Percentiles rank a stretch among this genome's conserved stretches.
phyloP scores from a whole-genome alignment of 2,113 vertebrate species.

The Toxostoma redivivum region DNA sequence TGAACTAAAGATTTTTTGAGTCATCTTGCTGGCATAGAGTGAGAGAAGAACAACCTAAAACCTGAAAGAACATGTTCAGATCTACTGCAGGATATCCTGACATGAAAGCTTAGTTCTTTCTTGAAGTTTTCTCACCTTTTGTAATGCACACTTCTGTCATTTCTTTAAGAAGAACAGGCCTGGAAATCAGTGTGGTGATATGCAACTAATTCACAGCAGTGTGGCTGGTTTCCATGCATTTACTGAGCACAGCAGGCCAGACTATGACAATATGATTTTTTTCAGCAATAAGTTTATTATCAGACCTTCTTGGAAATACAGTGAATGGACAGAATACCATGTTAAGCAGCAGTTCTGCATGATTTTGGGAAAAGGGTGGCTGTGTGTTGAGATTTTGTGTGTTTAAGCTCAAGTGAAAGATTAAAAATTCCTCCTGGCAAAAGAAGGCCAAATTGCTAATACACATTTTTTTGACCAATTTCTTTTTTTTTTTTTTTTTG shows the following conservation, averaged over 20 bases:
- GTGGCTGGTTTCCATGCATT: neutral
- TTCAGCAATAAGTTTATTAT: neutral
- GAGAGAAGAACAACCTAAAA: neutral
- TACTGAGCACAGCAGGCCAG: neutral
- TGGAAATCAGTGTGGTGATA: neutral
- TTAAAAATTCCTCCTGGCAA: neutral
- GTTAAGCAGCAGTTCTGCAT: neutral
- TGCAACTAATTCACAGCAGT: neutral
- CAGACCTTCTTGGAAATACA: neutral
- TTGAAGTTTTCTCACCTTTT: neutral
- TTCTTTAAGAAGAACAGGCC: neutral
- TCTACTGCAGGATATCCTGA: neutral
- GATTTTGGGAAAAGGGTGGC: neutral
- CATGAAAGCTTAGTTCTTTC: neutral
- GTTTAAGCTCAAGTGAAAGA: neutral
- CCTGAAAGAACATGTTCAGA: neutral
- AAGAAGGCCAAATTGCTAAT: neutral
- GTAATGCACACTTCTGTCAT: neutral
- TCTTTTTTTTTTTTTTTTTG: neutral
- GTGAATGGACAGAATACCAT: neutral
- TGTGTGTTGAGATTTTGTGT: neutral
- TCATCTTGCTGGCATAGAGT: neutral
- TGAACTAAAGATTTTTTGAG: neutral
- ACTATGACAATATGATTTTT: neutral
- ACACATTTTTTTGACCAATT: neutral